These are phyloP conservation scores for Drosophila trapezifrons DNA, from an alignment of 1,140 invertebrate genomes.

Conservation along the genomic window DNA sequence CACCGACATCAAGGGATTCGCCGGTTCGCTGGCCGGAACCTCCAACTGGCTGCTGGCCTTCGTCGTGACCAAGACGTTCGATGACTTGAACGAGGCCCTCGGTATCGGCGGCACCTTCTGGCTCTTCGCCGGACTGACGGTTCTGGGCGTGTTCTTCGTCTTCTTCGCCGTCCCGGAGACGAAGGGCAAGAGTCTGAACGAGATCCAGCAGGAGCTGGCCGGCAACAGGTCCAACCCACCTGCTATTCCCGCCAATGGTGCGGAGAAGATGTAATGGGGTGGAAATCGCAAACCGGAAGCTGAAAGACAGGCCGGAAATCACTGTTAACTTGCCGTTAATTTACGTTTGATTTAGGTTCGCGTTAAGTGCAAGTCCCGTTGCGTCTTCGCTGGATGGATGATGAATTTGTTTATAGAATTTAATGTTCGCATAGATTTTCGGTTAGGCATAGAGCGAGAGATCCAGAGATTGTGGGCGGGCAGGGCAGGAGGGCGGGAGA, in stretches of 20 bases:
- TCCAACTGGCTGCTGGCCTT: conserved; percentile 93
- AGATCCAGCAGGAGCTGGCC: conserved; percentile 89
- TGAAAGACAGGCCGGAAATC: conserved; percentile 36
- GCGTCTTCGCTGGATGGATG: conserved; percentile 41
- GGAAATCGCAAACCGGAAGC: conserved; percentile 17
- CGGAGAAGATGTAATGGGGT: conserved; percentile 41
- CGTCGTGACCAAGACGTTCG: conserved; percentile 91
- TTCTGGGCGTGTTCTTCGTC: conserved; percentile 90
- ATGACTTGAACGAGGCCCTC: conserved; percentile 86
- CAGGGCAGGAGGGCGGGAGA: conserved; percentile 5
- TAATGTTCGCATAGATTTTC: conserved; percentile 40
- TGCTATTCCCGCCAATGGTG: conserved; percentile 1
- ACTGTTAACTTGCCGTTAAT: conserved; percentile 60
- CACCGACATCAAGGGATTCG: conserved; percentile 91
- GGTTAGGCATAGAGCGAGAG: conserved; percentile 28
- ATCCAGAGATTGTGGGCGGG: conserved; percentile 3
- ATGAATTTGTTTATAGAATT: conserved; percentile 64
- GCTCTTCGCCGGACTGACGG: conserved; percentile 90
- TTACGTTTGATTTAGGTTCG: conserved; percentile 61
- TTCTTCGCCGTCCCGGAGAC: conserved; percentile 93
- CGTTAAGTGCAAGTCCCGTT: conserved; percentile 63
- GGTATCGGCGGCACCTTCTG: conserved; percentile 90
- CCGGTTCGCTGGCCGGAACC: conserved; percentile 89
- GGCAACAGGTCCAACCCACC: conserved; percentile 55
- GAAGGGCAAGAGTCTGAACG: conserved; percentile 93